Evolutionary conservation across 2,113 vertebrate species (phyloP), one percentile per base, ranked within the genome.

Genomic region (Seriola dumerili): DNA sequence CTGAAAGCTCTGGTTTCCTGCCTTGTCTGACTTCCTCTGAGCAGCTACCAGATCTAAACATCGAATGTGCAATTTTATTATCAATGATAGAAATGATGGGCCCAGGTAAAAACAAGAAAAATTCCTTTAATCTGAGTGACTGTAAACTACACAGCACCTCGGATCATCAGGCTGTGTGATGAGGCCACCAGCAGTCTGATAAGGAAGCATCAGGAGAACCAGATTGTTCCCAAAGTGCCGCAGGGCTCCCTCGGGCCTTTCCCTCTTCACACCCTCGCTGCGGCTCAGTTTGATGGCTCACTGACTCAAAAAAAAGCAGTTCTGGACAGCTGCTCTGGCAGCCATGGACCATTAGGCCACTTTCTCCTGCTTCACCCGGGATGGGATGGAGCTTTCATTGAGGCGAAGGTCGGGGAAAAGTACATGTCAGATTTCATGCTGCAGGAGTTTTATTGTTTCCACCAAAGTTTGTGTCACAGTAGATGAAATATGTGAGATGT

Each of bases 321-420:
- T 81, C 36, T 75, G 69, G 85, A 75, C 25, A 77, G 85, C 71
- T 65, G 72, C 76, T 74, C 64, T 64, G 76, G 78, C 83, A 81
- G 87, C 83, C 25, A 59, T 2, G 78, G 48, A 67, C 63, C 73
- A 81, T 85, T 72, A 87, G 67, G 73, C 59, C 58, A 54, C 73
- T 74, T 83, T 80, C 32, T 79, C 67, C 54, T 19, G 48, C 67
- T 57, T 66, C 82, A 65, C 40, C 72, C 36, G 67, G 8, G 62
- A 59, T 0, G 32, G 61, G 52, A 74, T 6, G 10, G 21, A 12
- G 25, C 42, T 62, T 25, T 85, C 62, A 50, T 13, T 0, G 23
- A 48, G 50, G 42, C 9, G 14, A 74, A 83, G 85, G 80, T 83
- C 78, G 64, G 78, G 36, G 46, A 12, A 58, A 79, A 25, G 63